Percentiles rank a stretch among this genome's conserved stretches.
These are phyloP conservation scores for Nyctibius bracteatus DNA, from an alignment of 2,113 vertebrate species.

Conservation along the genomic window DNA sequence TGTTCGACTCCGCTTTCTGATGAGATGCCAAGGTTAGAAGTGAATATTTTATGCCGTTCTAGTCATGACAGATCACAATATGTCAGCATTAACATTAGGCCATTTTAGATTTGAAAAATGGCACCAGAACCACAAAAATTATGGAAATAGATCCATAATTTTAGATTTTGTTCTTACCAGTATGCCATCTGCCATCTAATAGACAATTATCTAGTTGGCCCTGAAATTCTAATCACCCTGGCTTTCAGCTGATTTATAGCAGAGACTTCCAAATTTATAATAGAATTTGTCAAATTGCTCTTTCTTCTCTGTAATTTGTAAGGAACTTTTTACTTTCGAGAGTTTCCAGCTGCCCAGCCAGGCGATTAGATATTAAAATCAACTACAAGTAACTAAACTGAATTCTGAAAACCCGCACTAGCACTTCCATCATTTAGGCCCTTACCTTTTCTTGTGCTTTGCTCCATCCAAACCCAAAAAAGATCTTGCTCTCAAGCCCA, in stretches of 20 bases:
- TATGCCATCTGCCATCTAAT: neutral
- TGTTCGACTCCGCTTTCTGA: neutral
- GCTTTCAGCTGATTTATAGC: neutral
- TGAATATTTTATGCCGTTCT: neutral
- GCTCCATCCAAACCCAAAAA: neutral
- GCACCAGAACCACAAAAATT: neutral
- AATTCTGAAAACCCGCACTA: neutral
- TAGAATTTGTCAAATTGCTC: neutral
- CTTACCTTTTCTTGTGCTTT: neutral
- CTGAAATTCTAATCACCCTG: neutral
- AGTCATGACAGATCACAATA: neutral
- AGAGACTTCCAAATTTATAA: neutral
- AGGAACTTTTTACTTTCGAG: neutral
- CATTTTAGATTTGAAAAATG: neutral
- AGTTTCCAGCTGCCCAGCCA: neutral
- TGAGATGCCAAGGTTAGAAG: neutral
- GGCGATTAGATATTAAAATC: neutral
- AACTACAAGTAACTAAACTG: neutral
- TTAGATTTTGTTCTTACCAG: neutral
- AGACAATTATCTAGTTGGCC: slow-evolving; percentile 26
- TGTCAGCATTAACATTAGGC: neutral
- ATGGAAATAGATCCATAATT: slow-evolving; percentile 8
- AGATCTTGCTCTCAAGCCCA: neutral
- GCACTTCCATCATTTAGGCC: neutral
- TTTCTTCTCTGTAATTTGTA: neutral